phyloP scores from a whole-genome alignment of 2,113 vertebrate genomes.

The Sus scrofa region DNA sequence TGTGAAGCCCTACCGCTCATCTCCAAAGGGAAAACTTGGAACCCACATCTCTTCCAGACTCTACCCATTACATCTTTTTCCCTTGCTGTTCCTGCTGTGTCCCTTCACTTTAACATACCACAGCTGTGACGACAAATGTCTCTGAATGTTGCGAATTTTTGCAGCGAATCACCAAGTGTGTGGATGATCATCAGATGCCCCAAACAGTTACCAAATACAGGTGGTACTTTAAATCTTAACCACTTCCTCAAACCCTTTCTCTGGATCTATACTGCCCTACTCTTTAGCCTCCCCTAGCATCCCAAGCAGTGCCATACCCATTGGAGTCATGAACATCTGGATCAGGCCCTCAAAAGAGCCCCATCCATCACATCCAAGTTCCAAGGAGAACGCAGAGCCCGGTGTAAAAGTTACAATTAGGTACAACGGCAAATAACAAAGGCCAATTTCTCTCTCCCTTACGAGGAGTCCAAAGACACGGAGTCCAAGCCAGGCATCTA shows the following conservation, averaged over 20 bases:
- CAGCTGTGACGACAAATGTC: background rate
- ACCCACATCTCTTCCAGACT: constrained; percentile 19
- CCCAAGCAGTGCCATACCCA: background rate
- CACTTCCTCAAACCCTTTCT: constrained; percentile 30
- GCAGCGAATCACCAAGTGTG: background rate
- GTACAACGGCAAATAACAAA: constrained; percentile 18
- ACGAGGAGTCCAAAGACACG: background rate
- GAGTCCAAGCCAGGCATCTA: background rate
- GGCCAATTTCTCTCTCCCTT: background rate
- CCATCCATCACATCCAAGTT: background rate
- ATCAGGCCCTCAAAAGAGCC: background rate
- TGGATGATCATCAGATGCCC: background rate
- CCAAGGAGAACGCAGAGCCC: background rate
- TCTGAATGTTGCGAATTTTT: background rate
- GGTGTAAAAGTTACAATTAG: background rate
- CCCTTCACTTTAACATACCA: constrained; percentile 29
- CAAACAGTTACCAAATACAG: constrained; percentile 48
- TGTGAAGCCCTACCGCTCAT: background rate
- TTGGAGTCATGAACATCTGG: background rate
- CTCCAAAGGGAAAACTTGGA: background rate
- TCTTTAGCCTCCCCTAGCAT: background rate
- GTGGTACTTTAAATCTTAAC: background rate
- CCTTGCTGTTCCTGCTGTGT: background rate
- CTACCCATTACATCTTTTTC: background rate
- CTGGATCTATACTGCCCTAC: background rate